Percentiles rank a stretch among this genome's conserved stretches.
These are phyloP conservation scores for Tetraneura akinire DNA, from an alignment of 1,140 invertebrate genomes.

Conservation along the genomic window DNA sequence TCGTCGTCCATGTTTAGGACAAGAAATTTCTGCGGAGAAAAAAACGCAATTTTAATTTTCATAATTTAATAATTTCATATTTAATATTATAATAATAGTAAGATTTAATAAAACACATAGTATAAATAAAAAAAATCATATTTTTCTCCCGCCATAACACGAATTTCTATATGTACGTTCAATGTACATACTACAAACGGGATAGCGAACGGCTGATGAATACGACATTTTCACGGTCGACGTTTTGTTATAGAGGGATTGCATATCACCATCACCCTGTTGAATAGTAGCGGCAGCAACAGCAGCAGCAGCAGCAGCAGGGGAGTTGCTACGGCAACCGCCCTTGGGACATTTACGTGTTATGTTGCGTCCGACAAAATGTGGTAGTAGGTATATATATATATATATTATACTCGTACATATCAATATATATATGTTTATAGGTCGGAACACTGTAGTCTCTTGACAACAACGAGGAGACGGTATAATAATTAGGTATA, in stretches of 20 bases:
- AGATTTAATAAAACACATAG: neutral
- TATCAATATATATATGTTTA: too few species aligned
- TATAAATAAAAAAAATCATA: too few species aligned
- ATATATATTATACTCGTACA: too few species aligned
- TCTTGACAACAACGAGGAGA: neutral
- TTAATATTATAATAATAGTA: too few species aligned
- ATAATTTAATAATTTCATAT: too few species aligned
- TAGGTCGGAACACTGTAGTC: too few species aligned
- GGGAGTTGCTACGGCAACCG: slow-evolving; percentile 42
- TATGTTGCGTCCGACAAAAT: neutral
- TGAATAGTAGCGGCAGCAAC: slow-evolving; percentile 21
- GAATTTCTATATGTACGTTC: too few species aligned
- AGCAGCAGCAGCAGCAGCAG: neutral
- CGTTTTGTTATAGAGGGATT: neutral
- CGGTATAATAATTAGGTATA: too few species aligned
- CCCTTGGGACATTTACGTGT: neutral
- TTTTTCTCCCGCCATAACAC: too few species aligned
- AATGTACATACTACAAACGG: too few species aligned
- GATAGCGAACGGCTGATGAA: slow-evolving; percentile 23
- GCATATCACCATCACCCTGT: slow-evolving; percentile 1
- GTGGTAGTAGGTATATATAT: too few species aligned
- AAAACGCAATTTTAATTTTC: too few species aligned
- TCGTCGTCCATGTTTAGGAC: neutral
- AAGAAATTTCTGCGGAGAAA: neutral
- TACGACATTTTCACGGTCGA: neutral